Percentiles rank a stretch among this genome's conserved stretches.
Evolutionary conservation across 2,113 vertebrate species (phyloP).

Genomic region (Melanerpes aurifrons): DNA sequence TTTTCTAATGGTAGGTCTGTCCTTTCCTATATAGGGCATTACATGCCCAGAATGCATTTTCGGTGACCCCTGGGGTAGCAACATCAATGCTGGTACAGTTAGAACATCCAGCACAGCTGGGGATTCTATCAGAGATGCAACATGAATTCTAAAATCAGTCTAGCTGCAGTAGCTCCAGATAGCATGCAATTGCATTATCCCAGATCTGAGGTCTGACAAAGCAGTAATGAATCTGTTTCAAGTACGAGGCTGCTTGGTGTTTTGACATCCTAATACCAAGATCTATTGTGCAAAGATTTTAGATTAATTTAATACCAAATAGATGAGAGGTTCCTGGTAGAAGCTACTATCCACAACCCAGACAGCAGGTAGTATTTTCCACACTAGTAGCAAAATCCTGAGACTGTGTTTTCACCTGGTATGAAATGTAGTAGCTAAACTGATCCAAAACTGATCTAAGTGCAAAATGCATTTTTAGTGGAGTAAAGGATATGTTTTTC

Average conservation of each 20-base stretch:
- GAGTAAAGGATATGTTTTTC: neutral
- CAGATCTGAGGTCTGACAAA: neutral
- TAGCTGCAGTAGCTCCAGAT: neutral
- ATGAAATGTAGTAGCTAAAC: neutral
- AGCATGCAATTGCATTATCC: neutral
- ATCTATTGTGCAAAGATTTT: neutral
- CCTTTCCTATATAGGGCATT: neutral
- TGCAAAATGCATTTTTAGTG: neutral
- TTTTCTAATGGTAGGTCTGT: neutral
- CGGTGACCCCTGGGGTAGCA: neutral
- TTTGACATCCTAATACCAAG: neutral
- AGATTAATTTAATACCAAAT: neutral
- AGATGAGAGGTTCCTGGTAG: neutral
- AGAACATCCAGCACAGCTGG: neutral
- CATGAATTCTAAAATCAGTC: neutral
- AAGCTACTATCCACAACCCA: neutral
- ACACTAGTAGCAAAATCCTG: neutral
- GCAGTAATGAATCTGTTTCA: neutral
- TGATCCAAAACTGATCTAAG: neutral
- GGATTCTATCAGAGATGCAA: neutral
- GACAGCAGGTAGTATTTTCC: neutral
- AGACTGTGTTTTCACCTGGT: neutral
- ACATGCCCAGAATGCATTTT: neutral
- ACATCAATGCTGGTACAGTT: accelerated
- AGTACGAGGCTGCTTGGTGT: neutral